Evolutionary conservation across 2,888 invertebrate species (phyloP).

Genomic region (Polia nebulosa): DNA sequence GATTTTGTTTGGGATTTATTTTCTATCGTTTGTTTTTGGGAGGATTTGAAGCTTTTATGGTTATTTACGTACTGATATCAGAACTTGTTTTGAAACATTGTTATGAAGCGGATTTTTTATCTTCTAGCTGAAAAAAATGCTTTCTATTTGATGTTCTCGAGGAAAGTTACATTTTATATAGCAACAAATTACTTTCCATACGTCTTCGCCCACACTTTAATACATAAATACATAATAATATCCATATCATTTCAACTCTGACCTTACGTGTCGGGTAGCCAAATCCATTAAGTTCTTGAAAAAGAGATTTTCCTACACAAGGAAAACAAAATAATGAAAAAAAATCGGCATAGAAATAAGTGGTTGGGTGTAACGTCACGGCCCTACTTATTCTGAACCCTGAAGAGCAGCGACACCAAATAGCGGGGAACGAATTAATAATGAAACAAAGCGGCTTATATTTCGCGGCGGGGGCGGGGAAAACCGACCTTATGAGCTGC

Average conservation of each 20-base stretch:
- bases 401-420: slow-evolving; percentile 89
- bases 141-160: neutral
- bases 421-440: slow-evolving; percentile 88
- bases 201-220: neutral
- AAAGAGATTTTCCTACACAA: slow-evolving; percentile 54
- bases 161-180: neutral
- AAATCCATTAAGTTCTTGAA: slow-evolving; percentile 48
- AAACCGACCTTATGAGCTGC: slow-evolving; percentile 81
- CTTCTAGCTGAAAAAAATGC: neutral
- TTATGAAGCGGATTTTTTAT: neutral
- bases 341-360: slow-evolving; percentile 75
- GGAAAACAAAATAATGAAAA: slow-evolving; percentile 67
- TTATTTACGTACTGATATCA: neutral
- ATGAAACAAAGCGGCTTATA: slow-evolving; percentile 86
- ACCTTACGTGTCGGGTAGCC: slow-evolving; percentile 11
- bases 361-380: slow-evolving; percentile 79
- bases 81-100: neutral
- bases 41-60: neutral
- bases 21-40: neutral
- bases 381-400: slow-evolving; percentile 82
- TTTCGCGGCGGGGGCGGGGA: slow-evolving; percentile 69
- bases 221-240: slow-evolving; percentile 10
- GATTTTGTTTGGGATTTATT: slow-evolving; percentile 30
- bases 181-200: neutral
- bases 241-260: slow-evolving; percentile 3